These are phyloP conservation scores for Diplogasteroides magnus DNA, from an alignment of 1,140 invertebrate species.

Conservation along the genomic window DNA sequence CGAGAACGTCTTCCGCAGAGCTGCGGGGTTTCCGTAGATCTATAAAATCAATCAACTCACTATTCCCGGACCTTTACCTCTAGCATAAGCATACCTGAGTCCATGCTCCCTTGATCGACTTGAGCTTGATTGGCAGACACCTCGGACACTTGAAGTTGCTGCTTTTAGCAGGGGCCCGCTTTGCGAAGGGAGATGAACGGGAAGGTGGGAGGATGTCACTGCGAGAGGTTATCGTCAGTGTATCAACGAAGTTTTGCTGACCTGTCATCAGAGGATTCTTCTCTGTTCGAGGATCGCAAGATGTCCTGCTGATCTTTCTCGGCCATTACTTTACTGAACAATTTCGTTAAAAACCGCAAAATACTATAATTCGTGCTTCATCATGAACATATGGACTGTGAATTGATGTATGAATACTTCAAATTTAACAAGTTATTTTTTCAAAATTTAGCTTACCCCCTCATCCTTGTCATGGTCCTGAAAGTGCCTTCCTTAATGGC, in stretches of 20 bases:
- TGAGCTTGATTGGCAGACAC: constrained; percentile 23
- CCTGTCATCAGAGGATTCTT: too few relatives aligned
- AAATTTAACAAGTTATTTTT: constrained; percentile 1
- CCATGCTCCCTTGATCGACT: constrained; percentile 26
- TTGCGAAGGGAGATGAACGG: too few relatives aligned
- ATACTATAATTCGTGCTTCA: too few relatives aligned
- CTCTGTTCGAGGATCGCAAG: too few relatives aligned
- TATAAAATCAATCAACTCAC: constrained; percentile 1
- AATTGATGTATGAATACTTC: not conserved
- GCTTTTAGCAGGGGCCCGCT: too few relatives aligned
- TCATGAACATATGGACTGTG: too few relatives aligned
- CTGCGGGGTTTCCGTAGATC: constrained; percentile 33
- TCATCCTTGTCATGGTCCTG: constrained; percentile 27
- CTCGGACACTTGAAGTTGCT: constrained; percentile 11
- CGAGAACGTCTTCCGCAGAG: constrained; percentile 26
- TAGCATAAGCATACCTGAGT: constrained; percentile 8
- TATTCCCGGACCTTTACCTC: not conserved
- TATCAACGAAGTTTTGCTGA: too few relatives aligned
- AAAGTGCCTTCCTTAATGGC: constrained; percentile 27
- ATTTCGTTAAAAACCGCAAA: not conserved
- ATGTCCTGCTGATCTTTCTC: not conserved
- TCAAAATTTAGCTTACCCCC: too few relatives aligned
- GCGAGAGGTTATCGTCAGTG: too few relatives aligned
- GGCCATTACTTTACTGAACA: not conserved
- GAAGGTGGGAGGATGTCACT: too few relatives aligned